Evolutionary conservation across 2,113 vertebrate genomes (phyloP).

Genomic region (Engystomops pustulosus): DNA sequence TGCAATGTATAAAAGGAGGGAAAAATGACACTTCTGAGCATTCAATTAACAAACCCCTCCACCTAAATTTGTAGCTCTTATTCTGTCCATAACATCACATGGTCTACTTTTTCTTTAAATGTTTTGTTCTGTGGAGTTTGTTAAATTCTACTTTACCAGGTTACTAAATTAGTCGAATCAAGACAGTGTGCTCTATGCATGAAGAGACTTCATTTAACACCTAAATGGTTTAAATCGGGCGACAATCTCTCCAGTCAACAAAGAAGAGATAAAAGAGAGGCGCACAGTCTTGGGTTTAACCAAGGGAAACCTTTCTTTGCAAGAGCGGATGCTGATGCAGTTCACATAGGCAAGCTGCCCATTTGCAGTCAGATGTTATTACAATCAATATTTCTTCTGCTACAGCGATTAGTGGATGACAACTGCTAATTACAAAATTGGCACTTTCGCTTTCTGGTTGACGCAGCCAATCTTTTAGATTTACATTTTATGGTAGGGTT

Average conservation of each 20-base stretch:
- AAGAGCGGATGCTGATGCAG: background rate
- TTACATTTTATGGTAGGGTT: slow-evolving; percentile 3
- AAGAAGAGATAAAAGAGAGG: slow-evolving; percentile 4
- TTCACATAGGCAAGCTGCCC: background rate
- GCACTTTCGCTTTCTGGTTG: slow-evolving; percentile 49
- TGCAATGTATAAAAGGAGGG: background rate
- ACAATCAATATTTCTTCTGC: slow-evolving; percentile 61
- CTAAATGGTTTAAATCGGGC: slow-evolving; percentile 30
- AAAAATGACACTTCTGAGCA: background rate
- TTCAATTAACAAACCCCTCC: slow-evolving; percentile 24
- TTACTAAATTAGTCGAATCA: slow-evolving; percentile 63
- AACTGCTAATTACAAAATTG: slow-evolving; percentile 59
- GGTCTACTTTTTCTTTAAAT: slow-evolving; percentile 57
- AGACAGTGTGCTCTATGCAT: slow-evolving; percentile 12
- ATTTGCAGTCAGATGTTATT: slow-evolving; percentile 58
- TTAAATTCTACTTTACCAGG: slow-evolving; percentile 63
- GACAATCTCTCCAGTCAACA: slow-evolving; percentile 38
- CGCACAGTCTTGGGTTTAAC: background rate
- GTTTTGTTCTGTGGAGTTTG: slow-evolving; percentile 53
- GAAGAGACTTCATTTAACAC: slow-evolving; percentile 40
- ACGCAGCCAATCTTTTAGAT: slow-evolving; percentile 41
- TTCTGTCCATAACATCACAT: slow-evolving; percentile 37
- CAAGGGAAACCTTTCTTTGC: slow-evolving; percentile 31
- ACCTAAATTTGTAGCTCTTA: slow-evolving; percentile 24
- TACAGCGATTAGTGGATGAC: slow-evolving; percentile 57